Percentiles rank a stretch among this genome's conserved stretches.
These are phyloP conservation scores for Nephrotoma flavescens DNA, from an alignment of 2,888 invertebrate species.

Conservation along the genomic window DNA sequence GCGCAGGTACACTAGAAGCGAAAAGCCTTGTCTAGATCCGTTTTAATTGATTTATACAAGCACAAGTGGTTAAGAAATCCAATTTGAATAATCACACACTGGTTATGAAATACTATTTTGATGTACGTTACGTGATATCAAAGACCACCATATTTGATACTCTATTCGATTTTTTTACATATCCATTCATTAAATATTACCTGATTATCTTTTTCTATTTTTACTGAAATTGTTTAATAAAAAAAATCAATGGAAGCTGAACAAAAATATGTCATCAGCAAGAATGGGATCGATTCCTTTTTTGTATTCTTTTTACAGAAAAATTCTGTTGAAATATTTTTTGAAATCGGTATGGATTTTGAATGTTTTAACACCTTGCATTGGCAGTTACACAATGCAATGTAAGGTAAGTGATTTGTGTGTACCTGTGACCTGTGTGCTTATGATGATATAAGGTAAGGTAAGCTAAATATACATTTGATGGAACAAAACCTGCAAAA, in stretches of 20 bases:
- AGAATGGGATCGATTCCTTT: neutral
- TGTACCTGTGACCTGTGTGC: neutral
- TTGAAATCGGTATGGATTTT: neutral
- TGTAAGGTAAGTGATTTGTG: neutral
- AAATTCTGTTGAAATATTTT: neutral
- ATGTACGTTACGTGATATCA: neutral
- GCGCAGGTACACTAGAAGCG: no score
- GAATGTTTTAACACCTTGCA: neutral
- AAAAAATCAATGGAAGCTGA: neutral
- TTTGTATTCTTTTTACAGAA: neutral
- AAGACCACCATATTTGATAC: neutral
- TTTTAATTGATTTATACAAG: neutral
- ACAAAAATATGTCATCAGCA: neutral
- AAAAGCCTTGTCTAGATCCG: no score
- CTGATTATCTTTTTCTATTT: neutral
- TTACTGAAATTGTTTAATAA: neutral
- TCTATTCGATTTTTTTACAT: neutral
- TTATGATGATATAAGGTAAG: neutral
- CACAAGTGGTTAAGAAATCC: neutral
- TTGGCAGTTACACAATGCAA: neutral
- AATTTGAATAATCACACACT: neutral
- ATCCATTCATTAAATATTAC: neutral
- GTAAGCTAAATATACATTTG: neutral
- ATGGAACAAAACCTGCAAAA: neutral
- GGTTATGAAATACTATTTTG: neutral